Base-by-base conservation (phyloP, 2,888 invertebrate species). In the Pterostichus niger region DNA sequence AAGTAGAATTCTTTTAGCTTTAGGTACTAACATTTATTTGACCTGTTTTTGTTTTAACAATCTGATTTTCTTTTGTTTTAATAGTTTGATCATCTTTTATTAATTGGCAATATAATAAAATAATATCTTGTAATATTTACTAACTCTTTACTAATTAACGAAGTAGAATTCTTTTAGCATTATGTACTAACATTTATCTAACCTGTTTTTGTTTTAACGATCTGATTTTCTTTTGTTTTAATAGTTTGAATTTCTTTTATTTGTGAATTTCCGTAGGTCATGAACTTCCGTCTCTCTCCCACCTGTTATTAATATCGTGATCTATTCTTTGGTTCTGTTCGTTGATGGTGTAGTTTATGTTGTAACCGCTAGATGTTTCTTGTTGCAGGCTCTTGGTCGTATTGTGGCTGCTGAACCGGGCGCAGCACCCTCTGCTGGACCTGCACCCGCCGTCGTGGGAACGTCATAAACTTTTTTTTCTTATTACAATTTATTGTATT, bases 361-460 rank as follows among this genome's bases (percentile, higher is more conserved):
- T 71, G 13, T 49, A 35, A 52, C 71, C 78, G 52, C 10, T 52
- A 71, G 78, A 77, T 80, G 49, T 31, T 24, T 9, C 10, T 46
- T 82, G 31, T 83, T 64, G 17, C 76, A 83, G 82, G 61, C 82
- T 13, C 64, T 83, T 15, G 49, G 17, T 49, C 76, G 77, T 17
- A 61, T 83, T 13, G 82, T 31, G 17, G 17, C 82, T 7, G 17
- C 76, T 24, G 82, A 83, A 54, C 15, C 76, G 0, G 82, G 76
- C 6, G 35, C 82, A 10, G 52, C 61, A 1, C 64, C 82, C 5
- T 13, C 59, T 7, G 46, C 56, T 17, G 75, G 35, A 44, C 49
- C 75, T 9, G 35, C 49, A 11, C 17, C 40, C 9, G 15, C 13
- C 9, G 77, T 35, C 35, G 52, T n/a, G 17, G 54, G 52, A n/a